Base-by-base conservation (phyloP, 2,797 vertebrate genomes). In the Mus minutoides region DNA sequence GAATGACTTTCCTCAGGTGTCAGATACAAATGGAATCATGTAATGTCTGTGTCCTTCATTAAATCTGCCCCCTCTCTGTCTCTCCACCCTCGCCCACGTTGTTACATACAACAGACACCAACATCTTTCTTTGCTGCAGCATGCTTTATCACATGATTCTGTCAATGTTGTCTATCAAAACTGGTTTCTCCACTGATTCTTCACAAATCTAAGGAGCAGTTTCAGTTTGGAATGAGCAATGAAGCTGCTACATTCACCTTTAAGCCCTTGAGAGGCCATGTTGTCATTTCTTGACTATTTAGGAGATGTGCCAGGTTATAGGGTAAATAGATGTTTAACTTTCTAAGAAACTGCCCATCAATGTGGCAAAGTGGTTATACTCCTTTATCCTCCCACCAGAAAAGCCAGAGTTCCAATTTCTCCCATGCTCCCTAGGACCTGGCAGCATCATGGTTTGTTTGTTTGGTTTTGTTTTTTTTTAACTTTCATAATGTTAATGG, bases 281-380 rank as follows among this genome's bases (percentile, higher is more conserved):
- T 58, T 95, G 89, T 82, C 24, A 88, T 84, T 90, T 94, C 29
- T 86, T 90, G 34, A 56, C 9, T 75, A 93, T 49, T 88, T 85
- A 54, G 16, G 34, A 96, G 52, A 90, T 92, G 62, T 56, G 9
- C 40, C 78, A 76, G 19, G 17, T 80, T 89, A 58, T 19, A 34
- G 17, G 12, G 22, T 40, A 88, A 84, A 21, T 21, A 11, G 31
- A 64, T 31, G 6, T 58, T 90, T 82, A 93, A 77, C 73, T 76
- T 93, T 46, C 71, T 1, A 76, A 92, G 60, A 96, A 93, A 71
- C 31, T 88, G 31, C 17, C 76, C 58, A 31, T 67, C 46, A 64
- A 34, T 71, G 73, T 83, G 43, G 5, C 40, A 60, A 67, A 86
- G 14, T 79, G 29, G 2, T 34, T 82, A 54, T 8, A 85, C 3